phyloP scores from a whole-genome alignment of 2,113 vertebrate species.

The Panthera uncia region DNA sequence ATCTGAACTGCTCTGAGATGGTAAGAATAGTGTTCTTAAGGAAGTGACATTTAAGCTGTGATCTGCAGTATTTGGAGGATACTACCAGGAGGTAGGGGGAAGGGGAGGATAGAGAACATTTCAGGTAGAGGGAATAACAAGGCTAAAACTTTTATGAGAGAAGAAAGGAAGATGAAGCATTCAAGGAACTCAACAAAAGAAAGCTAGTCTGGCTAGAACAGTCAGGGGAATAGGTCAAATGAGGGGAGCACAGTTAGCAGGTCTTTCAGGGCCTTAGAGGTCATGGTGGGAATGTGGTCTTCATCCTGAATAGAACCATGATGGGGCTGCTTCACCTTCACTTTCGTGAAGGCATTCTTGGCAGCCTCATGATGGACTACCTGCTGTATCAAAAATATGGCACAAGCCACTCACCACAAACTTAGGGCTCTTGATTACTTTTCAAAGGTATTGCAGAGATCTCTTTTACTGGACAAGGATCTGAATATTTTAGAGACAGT shows the following conservation, averaged over 20 bases:
- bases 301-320: not conserved
- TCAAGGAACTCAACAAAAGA: not conserved
- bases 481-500: not conserved
- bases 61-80: not conserved
- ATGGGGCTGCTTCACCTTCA: not conserved
- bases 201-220: not conserved
- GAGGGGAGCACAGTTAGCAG: not conserved
- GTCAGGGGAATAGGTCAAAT: not conserved
- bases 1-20: not conserved
- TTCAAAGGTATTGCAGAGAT: not conserved
- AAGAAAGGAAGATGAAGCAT: not conserved
- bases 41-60: not conserved
- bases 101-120: not conserved
- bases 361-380: not conserved
- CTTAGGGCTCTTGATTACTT: not conserved
- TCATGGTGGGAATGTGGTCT: not conserved
- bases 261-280: not conserved
- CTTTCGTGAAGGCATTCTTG: not conserved
- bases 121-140: not conserved
- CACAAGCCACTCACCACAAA: not conserved
- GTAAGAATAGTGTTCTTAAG: not conserved
- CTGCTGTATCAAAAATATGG: not conserved
- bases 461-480: not conserved
- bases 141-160: not conserved
- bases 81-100: not conserved